These are phyloP conservation scores for Melanocharis versteri DNA, from an alignment of 2,113 vertebrate species.

Conservation along the genomic window DNA sequence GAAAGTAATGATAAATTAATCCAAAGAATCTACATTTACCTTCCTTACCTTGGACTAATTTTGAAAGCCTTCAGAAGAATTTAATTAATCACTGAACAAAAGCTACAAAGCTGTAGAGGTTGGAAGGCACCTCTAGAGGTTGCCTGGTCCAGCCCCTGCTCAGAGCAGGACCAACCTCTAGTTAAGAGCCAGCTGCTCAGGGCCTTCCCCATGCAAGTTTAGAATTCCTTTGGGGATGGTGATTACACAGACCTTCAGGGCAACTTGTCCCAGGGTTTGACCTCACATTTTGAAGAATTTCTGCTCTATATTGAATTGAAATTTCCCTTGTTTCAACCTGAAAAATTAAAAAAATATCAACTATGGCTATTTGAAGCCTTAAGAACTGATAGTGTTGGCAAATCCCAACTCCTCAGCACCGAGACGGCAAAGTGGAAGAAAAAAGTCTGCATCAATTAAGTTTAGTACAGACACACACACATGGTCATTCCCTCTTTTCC, in stretches of 20 bases:
- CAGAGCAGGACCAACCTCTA: background rate
- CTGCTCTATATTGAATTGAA: background rate
- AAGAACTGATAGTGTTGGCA: background rate
- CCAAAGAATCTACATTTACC: background rate
- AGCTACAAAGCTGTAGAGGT: background rate
- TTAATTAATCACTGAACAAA: background rate
- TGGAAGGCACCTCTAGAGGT: background rate
- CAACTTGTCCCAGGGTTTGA: conserved; percentile 7
- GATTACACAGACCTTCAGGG: background rate
- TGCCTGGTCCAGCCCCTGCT: background rate
- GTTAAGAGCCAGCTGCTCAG: background rate
- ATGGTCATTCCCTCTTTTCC: background rate
- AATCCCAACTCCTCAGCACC: background rate
- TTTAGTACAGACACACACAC: background rate
- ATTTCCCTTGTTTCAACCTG: conserved; percentile 43
- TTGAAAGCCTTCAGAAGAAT: background rate
- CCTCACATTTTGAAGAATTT: conserved; percentile 21
- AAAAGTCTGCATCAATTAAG: background rate
- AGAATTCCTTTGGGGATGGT: background rate
- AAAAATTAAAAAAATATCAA: conserved; percentile 20
- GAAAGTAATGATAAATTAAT: background rate
- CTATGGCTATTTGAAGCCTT: background rate
- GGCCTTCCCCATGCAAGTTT: background rate
- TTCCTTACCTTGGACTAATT: background rate
- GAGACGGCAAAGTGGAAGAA: background rate